These are phyloP conservation scores for Cassiopea andromeda DNA, from an alignment of 30 jellyfish, hydroid and myxozoan genomes.

Conservation along the genomic window DNA sequence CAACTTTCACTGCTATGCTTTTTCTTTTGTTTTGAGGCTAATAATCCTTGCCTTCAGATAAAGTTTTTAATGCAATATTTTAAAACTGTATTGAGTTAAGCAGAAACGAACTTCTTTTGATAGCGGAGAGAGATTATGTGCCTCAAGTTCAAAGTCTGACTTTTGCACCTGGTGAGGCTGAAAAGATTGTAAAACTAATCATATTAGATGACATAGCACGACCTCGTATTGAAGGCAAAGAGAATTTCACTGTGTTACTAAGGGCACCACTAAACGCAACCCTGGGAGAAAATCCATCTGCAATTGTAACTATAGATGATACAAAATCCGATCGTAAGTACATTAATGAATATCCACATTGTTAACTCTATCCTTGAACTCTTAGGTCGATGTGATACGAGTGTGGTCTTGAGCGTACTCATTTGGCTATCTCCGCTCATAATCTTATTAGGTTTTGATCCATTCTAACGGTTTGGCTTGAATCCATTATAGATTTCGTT, in stretches of 20 bases:
- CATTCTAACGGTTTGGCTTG: background rate
- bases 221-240: constrained; percentile 89
- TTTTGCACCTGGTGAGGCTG: constrained; percentile 77
- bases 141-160: constrained; percentile 78
- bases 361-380: background rate
- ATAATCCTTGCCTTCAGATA: background rate
- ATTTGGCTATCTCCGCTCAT: background rate
- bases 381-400: background rate
- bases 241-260: constrained; percentile 79
- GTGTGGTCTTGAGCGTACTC: background rate
- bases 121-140: constrained; percentile 91
- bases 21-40: background rate
- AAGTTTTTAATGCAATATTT: background rate
- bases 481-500: background rate
- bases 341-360: background rate
- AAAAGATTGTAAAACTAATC: constrained; percentile 67
- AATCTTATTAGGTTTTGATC: background rate
- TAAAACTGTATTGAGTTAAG: too few species aligned
- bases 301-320: constrained; percentile 94
- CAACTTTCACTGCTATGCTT: too few species aligned
- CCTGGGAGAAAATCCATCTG: constrained; percentile 71
- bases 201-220: constrained; percentile 93
- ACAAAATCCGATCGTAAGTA: constrained; percentile 87
- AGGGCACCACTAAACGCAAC: constrained; percentile 83
- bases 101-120: background rate